These are phyloP conservation scores for Serinus canaria DNA, from an alignment of 2,113 vertebrate species.

Conservation along the genomic window DNA sequence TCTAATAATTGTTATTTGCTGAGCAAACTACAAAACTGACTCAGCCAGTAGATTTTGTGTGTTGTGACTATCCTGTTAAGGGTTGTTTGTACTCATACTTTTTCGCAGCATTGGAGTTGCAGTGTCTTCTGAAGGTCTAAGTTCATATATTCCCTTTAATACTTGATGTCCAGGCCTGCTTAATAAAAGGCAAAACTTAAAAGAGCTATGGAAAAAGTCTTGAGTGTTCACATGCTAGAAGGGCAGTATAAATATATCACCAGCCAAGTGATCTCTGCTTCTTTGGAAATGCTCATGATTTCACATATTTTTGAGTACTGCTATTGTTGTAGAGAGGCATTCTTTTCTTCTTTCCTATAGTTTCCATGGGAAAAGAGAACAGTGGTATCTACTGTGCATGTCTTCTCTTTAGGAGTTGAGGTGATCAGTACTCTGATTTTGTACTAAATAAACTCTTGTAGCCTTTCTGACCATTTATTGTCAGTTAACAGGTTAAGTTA, in stretches of 20 bases:
- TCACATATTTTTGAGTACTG: not conserved
- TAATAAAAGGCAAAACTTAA: not conserved
- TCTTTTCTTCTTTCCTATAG: not conserved
- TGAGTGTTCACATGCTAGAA: not conserved
- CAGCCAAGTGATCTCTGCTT: not conserved
- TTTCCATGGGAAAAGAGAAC: not conserved
- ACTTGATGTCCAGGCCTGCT: not conserved
- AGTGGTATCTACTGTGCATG: not conserved
- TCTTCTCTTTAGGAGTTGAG: not conserved
- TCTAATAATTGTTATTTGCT: not conserved
- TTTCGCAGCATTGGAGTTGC: not conserved
- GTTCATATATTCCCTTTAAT: not conserved
- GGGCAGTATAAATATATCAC: not conserved
- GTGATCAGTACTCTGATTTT: not conserved
- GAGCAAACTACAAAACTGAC: not conserved
- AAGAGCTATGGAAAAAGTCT: not conserved
- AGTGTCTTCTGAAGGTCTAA: not conserved
- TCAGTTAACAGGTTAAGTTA: not conserved
- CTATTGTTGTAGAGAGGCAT: not conserved
- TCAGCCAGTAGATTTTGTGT: not conserved
- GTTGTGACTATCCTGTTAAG: fast-evolving
- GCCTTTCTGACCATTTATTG: not conserved
- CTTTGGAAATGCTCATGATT: not conserved
- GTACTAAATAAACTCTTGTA: not conserved
- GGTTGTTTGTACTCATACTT: not conserved